phyloP scores from a whole-genome alignment of 2,888 invertebrate genomes.

The Calameuta idolon region DNA sequence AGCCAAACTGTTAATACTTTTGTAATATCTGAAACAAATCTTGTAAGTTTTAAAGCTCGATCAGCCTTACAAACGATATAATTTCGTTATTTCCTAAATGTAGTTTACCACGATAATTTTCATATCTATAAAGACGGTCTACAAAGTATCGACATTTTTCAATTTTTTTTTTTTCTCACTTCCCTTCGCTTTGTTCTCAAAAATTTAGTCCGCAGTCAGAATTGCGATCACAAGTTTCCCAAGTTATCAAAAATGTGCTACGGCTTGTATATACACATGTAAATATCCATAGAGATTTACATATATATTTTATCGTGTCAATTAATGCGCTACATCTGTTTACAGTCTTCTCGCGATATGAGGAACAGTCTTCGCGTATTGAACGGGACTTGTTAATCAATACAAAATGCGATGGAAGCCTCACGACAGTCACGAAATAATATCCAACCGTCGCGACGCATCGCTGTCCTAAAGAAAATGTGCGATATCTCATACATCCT shows the following conservation, averaged over 20 bases:
- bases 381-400: slow-evolving; percentile 42
- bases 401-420: slow-evolving; percentile 40
- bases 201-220: slow-evolving; percentile 40
- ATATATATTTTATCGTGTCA: slow-evolving; percentile 25
- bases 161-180: neutral
- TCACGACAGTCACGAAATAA: slow-evolving; percentile 28
- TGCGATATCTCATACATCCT: slow-evolving; percentile 36
- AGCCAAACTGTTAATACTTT: slow-evolving; percentile 50
- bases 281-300: neutral
- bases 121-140: neutral
- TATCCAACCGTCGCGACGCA: slow-evolving; percentile 34
- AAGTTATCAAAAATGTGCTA: slow-evolving; percentile 31
- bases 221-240: slow-evolving; percentile 28
- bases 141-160: neutral
- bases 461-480: slow-evolving; percentile 40
- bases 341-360: slow-evolving; percentile 50
- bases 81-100: slow-evolving; percentile 29
- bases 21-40: slow-evolving; percentile 38
- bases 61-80: slow-evolving; percentile 37
- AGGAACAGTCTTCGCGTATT: slow-evolving; percentile 48
- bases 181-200: slow-evolving; percentile 43
- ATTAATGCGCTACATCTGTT: slow-evolving; percentile 33
- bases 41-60: slow-evolving; percentile 37
- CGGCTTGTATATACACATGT: neutral
- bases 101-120: slow-evolving; percentile 13